Conservation (phyloP, 2,888 invertebrate species). For the Pinctada fucata region DNA sequence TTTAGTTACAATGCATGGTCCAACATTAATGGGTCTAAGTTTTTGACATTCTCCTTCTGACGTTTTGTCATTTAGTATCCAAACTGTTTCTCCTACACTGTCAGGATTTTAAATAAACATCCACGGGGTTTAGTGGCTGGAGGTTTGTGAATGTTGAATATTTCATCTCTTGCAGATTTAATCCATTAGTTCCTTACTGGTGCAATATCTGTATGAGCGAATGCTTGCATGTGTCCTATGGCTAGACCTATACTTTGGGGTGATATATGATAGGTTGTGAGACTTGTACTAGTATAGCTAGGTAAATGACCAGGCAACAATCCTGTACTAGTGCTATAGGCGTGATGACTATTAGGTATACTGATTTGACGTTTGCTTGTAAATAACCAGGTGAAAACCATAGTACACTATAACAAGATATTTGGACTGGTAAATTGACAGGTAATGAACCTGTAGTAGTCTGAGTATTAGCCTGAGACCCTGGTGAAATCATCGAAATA, state of each 20-base stretch:
- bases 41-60: slow-evolving; percentile 30
- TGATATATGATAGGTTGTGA: too few species aligned
- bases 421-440: background rate
- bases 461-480: background rate
- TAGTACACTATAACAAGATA: too few species aligned
- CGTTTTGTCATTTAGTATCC: slow-evolving; percentile 29
- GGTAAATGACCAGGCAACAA: too few species aligned
- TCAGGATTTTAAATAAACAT: slow-evolving; percentile 83
- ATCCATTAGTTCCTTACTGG: background rate
- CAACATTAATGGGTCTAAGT: slow-evolving; percentile 26
- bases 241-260: too few species aligned
- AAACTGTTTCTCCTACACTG: slow-evolving; percentile 75
- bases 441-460: background rate
- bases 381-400: background rate
- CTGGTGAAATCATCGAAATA: too few species aligned
- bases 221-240: background rate
- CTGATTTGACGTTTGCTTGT: too few species aligned
- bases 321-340: too few species aligned
- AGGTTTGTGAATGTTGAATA: slow-evolving; percentile 8
- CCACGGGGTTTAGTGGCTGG: background rate
- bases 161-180: background rate
- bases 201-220: background rate
- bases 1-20: slow-evolving; percentile 30
- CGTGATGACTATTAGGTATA: too few species aligned
- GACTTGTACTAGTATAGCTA: too few species aligned